Evolutionary conservation across 1,140 invertebrate species (phyloP).

Genomic region (Eriosoma lanigerum): DNA sequence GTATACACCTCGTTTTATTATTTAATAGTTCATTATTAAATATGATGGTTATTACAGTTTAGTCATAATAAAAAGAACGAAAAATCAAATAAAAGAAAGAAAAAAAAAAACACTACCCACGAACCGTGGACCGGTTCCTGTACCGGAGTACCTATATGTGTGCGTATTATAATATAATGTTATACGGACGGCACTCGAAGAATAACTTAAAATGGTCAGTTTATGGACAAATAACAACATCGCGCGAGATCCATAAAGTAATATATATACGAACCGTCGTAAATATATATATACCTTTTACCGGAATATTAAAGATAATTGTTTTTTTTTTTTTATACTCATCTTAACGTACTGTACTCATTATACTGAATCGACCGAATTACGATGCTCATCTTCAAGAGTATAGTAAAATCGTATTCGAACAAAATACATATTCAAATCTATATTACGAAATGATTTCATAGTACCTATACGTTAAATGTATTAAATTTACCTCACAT

Average conservation of each 20-base stretch:
- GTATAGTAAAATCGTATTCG: background rate
- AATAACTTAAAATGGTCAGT: constrained; percentile 19
- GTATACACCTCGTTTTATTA: constrained; percentile 48
- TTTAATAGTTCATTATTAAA: constrained; percentile 52
- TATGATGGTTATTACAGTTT: constrained; percentile 49
- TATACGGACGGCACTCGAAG: background rate
- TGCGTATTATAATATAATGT: background rate
- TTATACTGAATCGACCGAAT: background rate
- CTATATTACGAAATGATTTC: too few species aligned
- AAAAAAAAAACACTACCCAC: constrained; percentile 38
- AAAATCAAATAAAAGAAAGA: background rate
- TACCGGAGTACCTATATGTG: background rate
- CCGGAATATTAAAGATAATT: constrained; percentile 37
- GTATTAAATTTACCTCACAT: too few species aligned
- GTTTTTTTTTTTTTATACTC: background rate
- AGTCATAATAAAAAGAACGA: constrained; percentile 21
- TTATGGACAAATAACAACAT: constrained; percentile 18
- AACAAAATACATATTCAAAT: too few species aligned
- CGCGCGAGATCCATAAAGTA: background rate
- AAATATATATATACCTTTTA: background rate
- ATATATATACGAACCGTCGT: background rate
- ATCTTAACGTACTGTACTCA: background rate
- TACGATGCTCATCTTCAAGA: background rate
- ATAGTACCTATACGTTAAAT: too few species aligned
- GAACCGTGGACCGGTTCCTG: constrained; percentile 25